Evolutionary conservation across 1,140 invertebrate genomes (phyloP).

Genomic region (Oncopodura yosiiana): DNA sequence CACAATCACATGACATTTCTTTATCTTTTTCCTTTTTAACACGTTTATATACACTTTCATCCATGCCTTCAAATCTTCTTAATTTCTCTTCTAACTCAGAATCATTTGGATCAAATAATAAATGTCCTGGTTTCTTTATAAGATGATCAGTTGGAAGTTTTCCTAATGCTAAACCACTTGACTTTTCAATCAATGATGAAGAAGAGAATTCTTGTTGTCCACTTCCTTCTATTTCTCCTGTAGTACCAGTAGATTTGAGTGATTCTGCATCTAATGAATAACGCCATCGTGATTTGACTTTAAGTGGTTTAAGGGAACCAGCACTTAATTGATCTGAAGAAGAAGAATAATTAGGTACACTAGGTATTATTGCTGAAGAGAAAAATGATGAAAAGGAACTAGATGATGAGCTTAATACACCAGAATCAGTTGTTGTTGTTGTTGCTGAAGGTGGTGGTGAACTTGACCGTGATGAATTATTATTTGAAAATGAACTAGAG

Average conservation of each 20-base stretch:
- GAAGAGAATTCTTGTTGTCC: background rate
- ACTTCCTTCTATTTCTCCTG: background rate
- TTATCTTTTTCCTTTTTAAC: conserved; percentile 68
- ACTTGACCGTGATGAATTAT: background rate
- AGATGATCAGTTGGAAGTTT: conserved; percentile 9
- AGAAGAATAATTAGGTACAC: too few relatives aligned
- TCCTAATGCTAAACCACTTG: background rate
- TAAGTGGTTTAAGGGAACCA: conserved; percentile 52
- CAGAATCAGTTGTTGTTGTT: background rate
- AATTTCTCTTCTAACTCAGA: conserved; percentile 59
- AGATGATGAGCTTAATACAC: background rate
- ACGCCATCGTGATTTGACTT: conserved; percentile 76
- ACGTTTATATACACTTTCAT: conserved; percentile 75
- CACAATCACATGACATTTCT: conserved; percentile 95
- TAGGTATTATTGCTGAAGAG: background rate
- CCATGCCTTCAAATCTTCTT: conserved; percentile 65
- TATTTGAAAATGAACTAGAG: background rate
- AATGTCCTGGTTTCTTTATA: conserved; percentile 19
- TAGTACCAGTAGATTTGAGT: conserved; percentile 14
- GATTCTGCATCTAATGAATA: conserved; percentile 66
- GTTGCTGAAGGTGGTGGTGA: background rate
- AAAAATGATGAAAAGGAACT: background rate
- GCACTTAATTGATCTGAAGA: background rate
- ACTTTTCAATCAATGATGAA: background rate
- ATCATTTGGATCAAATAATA: conserved; percentile 24